Conservation (phyloP, 2,797 vertebrate genomes). For the Holocentrus rufus region DNA sequence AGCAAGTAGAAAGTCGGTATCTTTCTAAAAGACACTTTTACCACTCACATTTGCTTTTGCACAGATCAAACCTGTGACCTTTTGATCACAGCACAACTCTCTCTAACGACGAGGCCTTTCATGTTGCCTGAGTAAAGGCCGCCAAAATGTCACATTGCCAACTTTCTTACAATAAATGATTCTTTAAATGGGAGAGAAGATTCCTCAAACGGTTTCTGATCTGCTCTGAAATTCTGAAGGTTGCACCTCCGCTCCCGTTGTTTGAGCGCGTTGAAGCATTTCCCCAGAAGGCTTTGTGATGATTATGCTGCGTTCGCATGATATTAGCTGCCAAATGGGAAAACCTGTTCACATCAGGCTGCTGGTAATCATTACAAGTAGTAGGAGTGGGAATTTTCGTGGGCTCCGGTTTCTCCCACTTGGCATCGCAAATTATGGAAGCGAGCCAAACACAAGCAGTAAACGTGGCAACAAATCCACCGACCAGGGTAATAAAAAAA, state of each 20-base stretch:
- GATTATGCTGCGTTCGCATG: no score
- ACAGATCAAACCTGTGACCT: background rate
- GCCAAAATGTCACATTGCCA: background rate
- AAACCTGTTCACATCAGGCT: no score
- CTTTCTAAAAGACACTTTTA: constrained; percentile 9
- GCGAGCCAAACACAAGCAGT: no score
- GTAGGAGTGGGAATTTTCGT: no score
- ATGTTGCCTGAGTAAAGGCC: background rate
- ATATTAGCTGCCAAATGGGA: no score
- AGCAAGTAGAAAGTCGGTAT: background rate
- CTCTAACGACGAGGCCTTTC: background rate
- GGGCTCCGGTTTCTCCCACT: background rate
- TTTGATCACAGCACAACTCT: background rate
- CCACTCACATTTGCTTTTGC: background rate
- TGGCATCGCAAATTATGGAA: background rate
- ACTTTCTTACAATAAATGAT: background rate
- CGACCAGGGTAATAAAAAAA: no score
- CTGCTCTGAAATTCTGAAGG: background rate
- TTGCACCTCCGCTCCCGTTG: background rate
- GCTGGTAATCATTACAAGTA: no score
- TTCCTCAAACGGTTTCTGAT: background rate
- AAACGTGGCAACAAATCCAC: no score
- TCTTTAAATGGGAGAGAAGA: background rate
- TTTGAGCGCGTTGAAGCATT: no score
- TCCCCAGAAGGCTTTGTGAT: no score